phyloP scores from a whole-genome alignment of 2,888 invertebrate species.

The Polymixis lichenea region DNA sequence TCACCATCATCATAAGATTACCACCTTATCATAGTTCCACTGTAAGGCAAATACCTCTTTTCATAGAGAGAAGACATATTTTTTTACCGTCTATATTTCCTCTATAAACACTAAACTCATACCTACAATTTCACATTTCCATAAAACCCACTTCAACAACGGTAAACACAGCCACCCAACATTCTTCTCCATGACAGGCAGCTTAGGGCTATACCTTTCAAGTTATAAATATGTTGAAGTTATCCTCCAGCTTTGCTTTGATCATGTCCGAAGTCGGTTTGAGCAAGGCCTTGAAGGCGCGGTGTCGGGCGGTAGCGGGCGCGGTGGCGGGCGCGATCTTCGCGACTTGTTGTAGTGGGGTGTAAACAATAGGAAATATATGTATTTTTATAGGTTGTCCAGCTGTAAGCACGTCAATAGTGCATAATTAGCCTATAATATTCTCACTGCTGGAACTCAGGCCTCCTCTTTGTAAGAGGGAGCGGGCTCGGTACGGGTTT shows the following conservation, averaged over 20 bases:
- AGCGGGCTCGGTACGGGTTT: too few species aligned
- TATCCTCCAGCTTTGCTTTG: slow-evolving; percentile 57
- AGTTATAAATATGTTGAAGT: slow-evolving; percentile 59
- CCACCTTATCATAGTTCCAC: neutral
- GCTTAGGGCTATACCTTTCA: slow-evolving; percentile 50
- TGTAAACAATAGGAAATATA: too few species aligned
- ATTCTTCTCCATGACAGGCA: slow-evolving; percentile 33
- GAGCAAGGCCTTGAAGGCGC: slow-evolving; percentile 20
- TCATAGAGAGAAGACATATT: neutral
- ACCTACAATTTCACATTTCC: neutral
- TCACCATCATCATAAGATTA: neutral
- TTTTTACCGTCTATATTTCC: neutral
- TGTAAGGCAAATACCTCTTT: neutral
- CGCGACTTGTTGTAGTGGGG: neutral
- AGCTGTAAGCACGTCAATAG: too few species aligned
- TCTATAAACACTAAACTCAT: neutral
- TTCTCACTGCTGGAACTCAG: too few species aligned
- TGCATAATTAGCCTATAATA: too few species aligned
- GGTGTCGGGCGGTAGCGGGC: neutral
- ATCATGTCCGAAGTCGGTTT: slow-evolving; percentile 57
- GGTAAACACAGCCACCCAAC: slow-evolving; percentile 38
- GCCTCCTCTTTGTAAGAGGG: too few species aligned
- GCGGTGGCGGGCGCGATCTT: neutral
- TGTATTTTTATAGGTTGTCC: too few species aligned
- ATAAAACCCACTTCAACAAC: slow-evolving; percentile 17